A percentile compares a stretch with the other conserved stretches of the same genome.
Conservation (phyloP, 2,113 vertebrate genomes). For the Nipponia nippon region DNA sequence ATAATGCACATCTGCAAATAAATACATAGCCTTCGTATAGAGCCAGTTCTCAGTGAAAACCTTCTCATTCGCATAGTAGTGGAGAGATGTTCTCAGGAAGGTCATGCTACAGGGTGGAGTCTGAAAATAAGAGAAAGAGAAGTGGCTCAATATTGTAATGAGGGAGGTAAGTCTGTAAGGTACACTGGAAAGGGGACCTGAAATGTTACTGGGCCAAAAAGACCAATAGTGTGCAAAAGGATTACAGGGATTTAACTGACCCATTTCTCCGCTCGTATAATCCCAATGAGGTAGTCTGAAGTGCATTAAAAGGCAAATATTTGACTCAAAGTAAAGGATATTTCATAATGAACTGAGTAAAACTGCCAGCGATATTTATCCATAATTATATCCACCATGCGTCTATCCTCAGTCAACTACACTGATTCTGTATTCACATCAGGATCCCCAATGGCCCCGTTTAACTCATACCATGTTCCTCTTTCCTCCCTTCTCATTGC, state of each 20-base stretch:
- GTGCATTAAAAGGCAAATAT: not conserved
- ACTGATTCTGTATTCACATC: not conserved
- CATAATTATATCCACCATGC: fast-evolving
- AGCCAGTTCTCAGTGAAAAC: not conserved
- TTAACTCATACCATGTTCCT: not conserved
- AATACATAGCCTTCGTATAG: not conserved
- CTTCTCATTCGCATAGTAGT: not conserved
- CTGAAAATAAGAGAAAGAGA: slow-evolving; percentile 56
- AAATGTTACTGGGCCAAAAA: not conserved
- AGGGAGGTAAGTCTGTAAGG: not conserved
- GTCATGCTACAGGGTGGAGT: slow-evolving; percentile 23
- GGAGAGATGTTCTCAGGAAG: not conserved
- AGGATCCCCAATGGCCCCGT: not conserved
- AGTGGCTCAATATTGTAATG: not conserved
- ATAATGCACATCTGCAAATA: not conserved
- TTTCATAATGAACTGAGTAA: not conserved
- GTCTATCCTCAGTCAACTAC: not conserved
- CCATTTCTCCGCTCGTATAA: not conserved
- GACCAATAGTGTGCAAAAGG: not conserved
- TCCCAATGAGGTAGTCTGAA: not conserved
- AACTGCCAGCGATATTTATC: not conserved
- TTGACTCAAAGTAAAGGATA: not conserved
- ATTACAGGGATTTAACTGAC: not conserved
- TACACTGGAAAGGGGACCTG: not conserved
- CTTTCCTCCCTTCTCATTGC: not conserved